Evolutionary conservation across 2,888 invertebrate species (phyloP), one percentile per base, ranked within the genome.

Genomic region (Ctena decussata): DNA sequence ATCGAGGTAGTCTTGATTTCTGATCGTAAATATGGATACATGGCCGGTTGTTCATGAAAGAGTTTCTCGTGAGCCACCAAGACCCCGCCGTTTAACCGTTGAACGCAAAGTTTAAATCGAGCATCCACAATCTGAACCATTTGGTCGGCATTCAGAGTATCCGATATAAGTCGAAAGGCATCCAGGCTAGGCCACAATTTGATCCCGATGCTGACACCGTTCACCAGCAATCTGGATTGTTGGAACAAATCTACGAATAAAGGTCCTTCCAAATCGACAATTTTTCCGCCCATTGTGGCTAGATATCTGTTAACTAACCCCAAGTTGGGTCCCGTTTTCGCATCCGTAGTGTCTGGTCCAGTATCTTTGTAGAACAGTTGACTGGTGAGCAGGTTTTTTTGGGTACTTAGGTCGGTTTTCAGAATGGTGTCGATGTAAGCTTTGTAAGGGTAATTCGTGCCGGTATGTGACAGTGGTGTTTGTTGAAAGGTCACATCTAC

Each of bases 391-490:
- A 77, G 18, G 12, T 21, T 71, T 18, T 71, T n/a, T 32, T 72
- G 73, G 0, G 41, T n/a, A 21, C 30, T 57, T 30, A 8, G 27
- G n/a, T 79, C 77, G 11, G 80, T 77, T 24, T 80, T 57, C 24
- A 86, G 39, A 15, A 89, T 76, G 37, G 83, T 86, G 41, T 85
- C 86, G 49, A 89, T 80, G 72, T 85, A 85, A 60, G 79, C 80
- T 77, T 89, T 89, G 80, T 81, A 85, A 12, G 86, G 74, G 65
- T 86, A 89, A 46, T 85, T 80, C 15, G 77, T 78, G 39, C 81
- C 86, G 12, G 69, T 65, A n/a, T 79, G 27, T 6, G 83, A 72
- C 8, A 89, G 39, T 0, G 83, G 70, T 3, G 72, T 86, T 41
- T 86, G 86, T 49, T 85, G 81, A 15, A 85, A 73, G 27, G n/a